A percentile compares a stretch with the other conserved stretches of the same genome.
These are phyloP conservation scores for Sarcophaga peregrina DNA, from an alignment of 1,140 invertebrate genomes.

Conservation along the genomic window DNA sequence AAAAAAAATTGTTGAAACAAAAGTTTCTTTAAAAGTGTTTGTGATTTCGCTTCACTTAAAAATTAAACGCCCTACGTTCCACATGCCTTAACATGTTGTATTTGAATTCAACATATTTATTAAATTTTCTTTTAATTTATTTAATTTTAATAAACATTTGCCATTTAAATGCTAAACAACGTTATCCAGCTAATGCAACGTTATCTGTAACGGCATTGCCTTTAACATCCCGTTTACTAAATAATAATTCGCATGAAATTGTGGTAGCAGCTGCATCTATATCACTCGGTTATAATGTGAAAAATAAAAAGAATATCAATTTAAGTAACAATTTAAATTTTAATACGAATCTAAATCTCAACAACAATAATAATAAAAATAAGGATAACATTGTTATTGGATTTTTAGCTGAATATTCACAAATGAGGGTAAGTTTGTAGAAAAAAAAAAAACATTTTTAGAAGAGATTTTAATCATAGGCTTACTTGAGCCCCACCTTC, in stretches of 20 bases:
- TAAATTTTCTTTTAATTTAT: constrained; percentile 28
- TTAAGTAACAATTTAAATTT: constrained; percentile 5
- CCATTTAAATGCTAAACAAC: constrained; percentile 35
- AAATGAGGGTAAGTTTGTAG: constrained; percentile 57
- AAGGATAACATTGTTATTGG: constrained; percentile 61
- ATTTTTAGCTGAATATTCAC: constrained; percentile 61
- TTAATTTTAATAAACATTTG: constrained; percentile 21
- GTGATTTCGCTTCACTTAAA: background rate
- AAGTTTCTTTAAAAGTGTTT: background rate
- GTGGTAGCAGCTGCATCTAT: constrained; percentile 4
- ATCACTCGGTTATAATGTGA: constrained; percentile 11
- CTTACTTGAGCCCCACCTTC: too few species aligned
- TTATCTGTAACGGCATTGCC: background rate
- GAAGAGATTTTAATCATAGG: too few species aligned
- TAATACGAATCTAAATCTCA: constrained; percentile 12
- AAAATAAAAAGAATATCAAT: constrained; percentile 25
- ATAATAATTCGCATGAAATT: constrained; percentile 8
- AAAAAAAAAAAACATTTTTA: too few species aligned
- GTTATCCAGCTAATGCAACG: background rate
- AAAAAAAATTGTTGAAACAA: too few species aligned
- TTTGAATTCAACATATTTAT: background rate
- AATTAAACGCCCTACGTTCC: background rate
- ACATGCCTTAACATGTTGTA: background rate
- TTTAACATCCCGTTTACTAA: background rate
- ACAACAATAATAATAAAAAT: background rate